Base-by-base conservation (phyloP, 2,888 invertebrate species). In the Laothoe populi region DNA sequence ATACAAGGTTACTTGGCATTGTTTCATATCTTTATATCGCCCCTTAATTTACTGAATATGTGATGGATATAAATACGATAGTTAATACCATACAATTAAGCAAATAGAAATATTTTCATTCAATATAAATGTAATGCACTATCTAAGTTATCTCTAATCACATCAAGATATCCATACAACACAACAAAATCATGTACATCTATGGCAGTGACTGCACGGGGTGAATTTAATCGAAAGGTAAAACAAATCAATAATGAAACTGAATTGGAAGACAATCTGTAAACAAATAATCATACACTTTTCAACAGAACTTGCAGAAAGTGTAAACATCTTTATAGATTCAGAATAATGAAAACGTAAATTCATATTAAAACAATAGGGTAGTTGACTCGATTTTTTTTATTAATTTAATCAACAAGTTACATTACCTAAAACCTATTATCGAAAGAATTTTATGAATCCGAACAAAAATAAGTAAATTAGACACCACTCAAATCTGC, bases 81-180 rank as follows among this genome's bases (percentile, higher is more conserved):
- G 59, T 26, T 44, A 59, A 42, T 24, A 44, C 59, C 59, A 44
- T 38, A 42, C 16, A 57, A 40, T 42, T 21, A 26, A 59, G 26
- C 59, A 45, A 24, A 53, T 53, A 53, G 53, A 53, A 53, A 53
- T 49, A 49, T 58, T 58, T 58, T 58, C 57, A 16, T 42, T 58
- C n/a, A 42, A 46, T 60, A 46, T 46, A 31, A 59, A 60, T 23
- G 23, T 46, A 49, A n/a, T 49, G 31, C 21, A 60, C 48, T 26
- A 61, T 57, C 45, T 57, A 53, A 45, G 40, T 45, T 45, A 57
- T 35, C 21, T 45, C 31, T 57, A 53, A 53, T 53, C 53, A 53
- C 53, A 53, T 53, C 53, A 53, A 53, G 35, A 53, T 16, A 23
- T 19, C 31, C 16, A 53, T 19, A 49, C 8, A 49, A 53, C 31